A percentile compares a stretch with the other conserved stretches of the same genome.
Evolutionary conservation across 2,888 invertebrate species (phyloP).

Genomic region (Druceiella hillmani): DNA sequence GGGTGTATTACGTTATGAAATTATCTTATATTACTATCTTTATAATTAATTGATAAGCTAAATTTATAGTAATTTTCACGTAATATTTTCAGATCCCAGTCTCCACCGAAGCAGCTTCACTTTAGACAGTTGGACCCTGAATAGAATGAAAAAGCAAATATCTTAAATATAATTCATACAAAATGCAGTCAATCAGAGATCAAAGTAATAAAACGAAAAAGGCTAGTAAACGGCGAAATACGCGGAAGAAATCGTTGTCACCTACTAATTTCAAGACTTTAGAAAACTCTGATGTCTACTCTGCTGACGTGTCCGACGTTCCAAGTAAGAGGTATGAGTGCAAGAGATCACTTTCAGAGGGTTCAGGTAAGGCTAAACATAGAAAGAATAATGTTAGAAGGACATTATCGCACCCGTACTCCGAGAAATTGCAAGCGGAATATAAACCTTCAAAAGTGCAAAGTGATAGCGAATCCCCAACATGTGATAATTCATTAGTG

Average conservation of each 20-base stretch:
- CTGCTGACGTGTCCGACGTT: slow-evolving; percentile 31
- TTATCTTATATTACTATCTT: no score
- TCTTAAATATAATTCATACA: slow-evolving; percentile 41
- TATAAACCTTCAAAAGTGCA: no score
- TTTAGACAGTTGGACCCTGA: no score
- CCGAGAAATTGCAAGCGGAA: slow-evolving; percentile 27
- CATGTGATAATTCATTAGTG: no score
- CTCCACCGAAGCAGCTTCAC: no score
- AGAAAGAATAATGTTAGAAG: slow-evolving; percentile 46
- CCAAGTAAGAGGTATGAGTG: slow-evolving; percentile 36
- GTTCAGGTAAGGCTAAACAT: slow-evolving; percentile 46
- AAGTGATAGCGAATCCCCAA: no score
- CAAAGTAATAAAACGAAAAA: slow-evolving; percentile 41
- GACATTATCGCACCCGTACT: slow-evolving; percentile 47
- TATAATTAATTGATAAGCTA: no score
- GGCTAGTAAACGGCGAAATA: slow-evolving; percentile 45
- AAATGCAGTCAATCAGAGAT: slow-evolving; percentile 46
- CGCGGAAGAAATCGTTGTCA: slow-evolving; percentile 48
- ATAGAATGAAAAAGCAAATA: no score
- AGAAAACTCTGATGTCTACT: slow-evolving; percentile 10
- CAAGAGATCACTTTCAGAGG: slow-evolving; percentile 44
- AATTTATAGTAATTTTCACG: no score
- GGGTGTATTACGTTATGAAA: no score
- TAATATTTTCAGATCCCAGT: no score
- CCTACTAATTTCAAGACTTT: slow-evolving; percentile 27